Conservation (phyloP, 2,888 invertebrate species). For the Pandemis cinnamomeana region DNA sequence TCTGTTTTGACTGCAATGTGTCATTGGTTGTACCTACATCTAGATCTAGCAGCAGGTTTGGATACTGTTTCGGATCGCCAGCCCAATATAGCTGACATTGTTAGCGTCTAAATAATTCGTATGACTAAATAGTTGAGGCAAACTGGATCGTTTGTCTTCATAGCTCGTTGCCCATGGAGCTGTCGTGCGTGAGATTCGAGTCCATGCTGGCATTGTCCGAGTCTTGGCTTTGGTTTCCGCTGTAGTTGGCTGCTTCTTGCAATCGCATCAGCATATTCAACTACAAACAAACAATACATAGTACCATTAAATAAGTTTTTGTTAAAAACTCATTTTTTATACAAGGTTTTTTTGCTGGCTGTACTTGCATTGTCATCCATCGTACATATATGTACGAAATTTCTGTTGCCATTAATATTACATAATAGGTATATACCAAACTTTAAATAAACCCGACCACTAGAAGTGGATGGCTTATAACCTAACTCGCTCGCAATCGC, state of each 20-base stretch:
- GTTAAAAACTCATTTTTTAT: no score
- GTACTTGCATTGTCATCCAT: no score
- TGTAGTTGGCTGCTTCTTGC: conserved; percentile 97
- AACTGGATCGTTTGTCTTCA: conserved; percentile 49
- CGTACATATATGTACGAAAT: no score
- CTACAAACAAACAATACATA: conserved; percentile 78
- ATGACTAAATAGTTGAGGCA: conserved; percentile 26
- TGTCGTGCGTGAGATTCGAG: conserved; percentile 89
- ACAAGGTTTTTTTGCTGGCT: no score
- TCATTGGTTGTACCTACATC: neutral
- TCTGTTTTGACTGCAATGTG: neutral
- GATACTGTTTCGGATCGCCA: neutral
- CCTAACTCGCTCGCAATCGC: no score
- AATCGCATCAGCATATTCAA: conserved; percentile 98
- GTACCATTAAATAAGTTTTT: conserved; percentile 13
- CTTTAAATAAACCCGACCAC: no score
- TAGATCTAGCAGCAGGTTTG: neutral
- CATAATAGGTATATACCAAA: no score
- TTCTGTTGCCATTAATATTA: no score
- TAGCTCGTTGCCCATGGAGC: conserved; percentile 85
- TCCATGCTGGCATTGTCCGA: conserved; percentile 94
- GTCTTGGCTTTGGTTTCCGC: conserved; percentile 95
- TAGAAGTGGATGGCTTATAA: no score
- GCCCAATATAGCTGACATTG: conserved; percentile 38
- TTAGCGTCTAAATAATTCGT: conserved; percentile 15